Evolutionary conservation across 2,113 vertebrate genomes (phyloP).

Genomic region (Nannobrachium achirus): DNA sequence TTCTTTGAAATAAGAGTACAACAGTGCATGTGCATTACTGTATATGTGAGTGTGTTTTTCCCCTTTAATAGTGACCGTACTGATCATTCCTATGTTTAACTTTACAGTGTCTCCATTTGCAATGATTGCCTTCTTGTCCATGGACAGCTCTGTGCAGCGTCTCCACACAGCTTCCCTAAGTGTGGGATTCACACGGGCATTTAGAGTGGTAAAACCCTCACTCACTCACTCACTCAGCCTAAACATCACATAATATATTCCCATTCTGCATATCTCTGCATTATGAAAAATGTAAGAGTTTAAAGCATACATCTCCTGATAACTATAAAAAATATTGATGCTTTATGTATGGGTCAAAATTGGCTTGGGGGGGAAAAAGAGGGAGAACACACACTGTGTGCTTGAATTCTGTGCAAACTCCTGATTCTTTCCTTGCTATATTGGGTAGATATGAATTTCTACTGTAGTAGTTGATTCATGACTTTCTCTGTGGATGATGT

Average conservation of each 20-base stretch:
- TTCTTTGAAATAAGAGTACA: not conserved
- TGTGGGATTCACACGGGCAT: constrained; percentile 93
- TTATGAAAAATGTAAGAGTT: too few species aligned
- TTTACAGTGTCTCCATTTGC: constrained; percentile 92
- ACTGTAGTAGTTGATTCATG: too few species aligned
- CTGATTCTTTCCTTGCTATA: too few species aligned
- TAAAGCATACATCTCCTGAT: too few species aligned
- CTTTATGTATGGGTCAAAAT: too few species aligned
- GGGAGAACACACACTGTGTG: too few species aligned
- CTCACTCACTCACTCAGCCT: not conserved
- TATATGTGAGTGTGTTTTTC: constrained; percentile 1
- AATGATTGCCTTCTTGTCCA: constrained; percentile 93
- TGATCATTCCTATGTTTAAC: constrained; percentile 46
- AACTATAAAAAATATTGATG: too few species aligned
- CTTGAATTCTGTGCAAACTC: too few species aligned
- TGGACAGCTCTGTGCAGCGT: constrained; percentile 86
- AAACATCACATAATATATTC: not conserved
- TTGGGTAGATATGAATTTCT: too few species aligned
- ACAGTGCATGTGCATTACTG: not conserved
- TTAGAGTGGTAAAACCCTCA: constrained; percentile 85
- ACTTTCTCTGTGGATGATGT: constrained; percentile 32
- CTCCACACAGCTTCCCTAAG: constrained; percentile 86
- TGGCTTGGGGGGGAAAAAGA: too few species aligned
- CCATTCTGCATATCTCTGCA: too few species aligned
- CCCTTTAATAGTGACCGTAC: not conserved